These are phyloP conservation scores for Egretta garzetta DNA, from an alignment of 2,113 vertebrate genomes.

Conservation along the genomic window DNA sequence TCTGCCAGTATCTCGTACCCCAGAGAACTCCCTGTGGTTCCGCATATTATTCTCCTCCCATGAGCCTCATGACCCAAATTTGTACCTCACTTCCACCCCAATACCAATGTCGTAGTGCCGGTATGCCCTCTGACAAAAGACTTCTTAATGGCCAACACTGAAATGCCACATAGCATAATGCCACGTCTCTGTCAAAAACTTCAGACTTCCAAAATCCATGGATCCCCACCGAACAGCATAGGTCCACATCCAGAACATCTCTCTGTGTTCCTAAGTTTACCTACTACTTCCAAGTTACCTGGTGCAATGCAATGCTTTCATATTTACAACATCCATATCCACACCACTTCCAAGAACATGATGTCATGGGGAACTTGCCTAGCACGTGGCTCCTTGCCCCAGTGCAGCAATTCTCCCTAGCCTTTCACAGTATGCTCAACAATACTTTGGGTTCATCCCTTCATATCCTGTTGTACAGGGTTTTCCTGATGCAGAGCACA, in stretches of 20 bases:
- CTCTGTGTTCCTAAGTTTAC: not conserved
- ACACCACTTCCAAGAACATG: not conserved
- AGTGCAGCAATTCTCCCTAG: not conserved
- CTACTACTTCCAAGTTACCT: not conserved
- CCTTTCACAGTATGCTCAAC: not conserved
- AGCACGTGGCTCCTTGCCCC: not conserved
- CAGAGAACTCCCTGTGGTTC: not conserved
- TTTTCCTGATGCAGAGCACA: not conserved
- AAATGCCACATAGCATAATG: not conserved
- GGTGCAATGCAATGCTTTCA: not conserved
- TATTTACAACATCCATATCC: not conserved
- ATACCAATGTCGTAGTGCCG: not conserved
- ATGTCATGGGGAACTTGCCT: not conserved
- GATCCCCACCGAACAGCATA: too few species aligned
- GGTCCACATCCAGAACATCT: not conserved
- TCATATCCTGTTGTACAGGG: not conserved
- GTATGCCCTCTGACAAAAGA: not conserved
- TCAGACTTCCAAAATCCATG: not conserved
- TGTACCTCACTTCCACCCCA: not conserved
- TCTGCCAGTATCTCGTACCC: not conserved
- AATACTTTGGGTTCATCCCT: not conserved
- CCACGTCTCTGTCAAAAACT: not conserved
- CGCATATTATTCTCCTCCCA: not conserved
- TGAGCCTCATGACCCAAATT: not conserved
- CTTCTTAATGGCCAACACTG: not conserved